phyloP scores from a whole-genome alignment of 1,140 invertebrate species.

The Panulirus ornatus region DNA sequence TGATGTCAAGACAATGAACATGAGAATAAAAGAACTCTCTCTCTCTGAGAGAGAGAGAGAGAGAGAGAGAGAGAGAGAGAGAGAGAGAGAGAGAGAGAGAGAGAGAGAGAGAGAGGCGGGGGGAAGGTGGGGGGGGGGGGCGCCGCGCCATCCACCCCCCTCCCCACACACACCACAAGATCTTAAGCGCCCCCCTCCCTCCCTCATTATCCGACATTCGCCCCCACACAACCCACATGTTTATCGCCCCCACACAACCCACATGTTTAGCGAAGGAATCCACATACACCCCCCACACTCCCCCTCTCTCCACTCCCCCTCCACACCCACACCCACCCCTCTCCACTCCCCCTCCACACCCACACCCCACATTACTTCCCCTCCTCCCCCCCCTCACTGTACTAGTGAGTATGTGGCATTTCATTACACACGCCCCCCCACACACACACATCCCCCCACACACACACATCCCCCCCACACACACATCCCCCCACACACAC shows the following conservation, averaged over 20 bases:
- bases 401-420: no score
- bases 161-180: neutral
- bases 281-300: no score
- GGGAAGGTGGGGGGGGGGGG: no score
- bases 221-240: neutral
- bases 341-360: neutral
- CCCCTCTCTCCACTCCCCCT: no score
- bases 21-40: no score
- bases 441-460: neutral
- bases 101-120: no score
- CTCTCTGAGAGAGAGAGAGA: neutral
- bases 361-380: neutral
- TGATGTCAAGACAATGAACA: no score
- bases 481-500: neutral
- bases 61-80: neutral
- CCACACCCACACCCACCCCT: neutral
- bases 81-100: no score
- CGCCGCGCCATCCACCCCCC: no score
- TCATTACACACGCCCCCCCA: conserved; percentile 14
- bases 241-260: no score
- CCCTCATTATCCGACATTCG: neutral
- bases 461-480: neutral
- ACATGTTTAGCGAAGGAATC: no score
- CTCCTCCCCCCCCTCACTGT: neutral
- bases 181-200: no score